Conservation (phyloP, 1,140 invertebrate species). For the Acromyrmex echinatior region DNA sequence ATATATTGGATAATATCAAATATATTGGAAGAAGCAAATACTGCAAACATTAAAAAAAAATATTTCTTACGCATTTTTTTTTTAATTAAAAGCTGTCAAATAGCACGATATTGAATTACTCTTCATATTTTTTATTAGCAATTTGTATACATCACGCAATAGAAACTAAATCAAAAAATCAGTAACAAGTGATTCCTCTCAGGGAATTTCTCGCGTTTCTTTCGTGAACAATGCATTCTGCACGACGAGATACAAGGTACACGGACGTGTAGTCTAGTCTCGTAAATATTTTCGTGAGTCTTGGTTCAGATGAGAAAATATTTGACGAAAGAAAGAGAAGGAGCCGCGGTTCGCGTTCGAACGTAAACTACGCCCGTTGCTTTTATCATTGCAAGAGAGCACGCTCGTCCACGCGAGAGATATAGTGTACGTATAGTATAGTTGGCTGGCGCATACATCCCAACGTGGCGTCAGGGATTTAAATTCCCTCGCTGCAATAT, state of each 20-base stretch:
- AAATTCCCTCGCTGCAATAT: slow-evolving; percentile 78
- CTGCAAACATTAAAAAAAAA: background rate
- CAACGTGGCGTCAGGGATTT: slow-evolving; percentile 73
- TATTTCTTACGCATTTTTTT: background rate
- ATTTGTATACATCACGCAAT: background rate
- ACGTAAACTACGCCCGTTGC: background rate
- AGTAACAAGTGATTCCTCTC: background rate
- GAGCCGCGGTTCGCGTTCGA: slow-evolving; percentile 13
- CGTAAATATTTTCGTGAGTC: slow-evolving; percentile 42
- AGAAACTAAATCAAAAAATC: background rate
- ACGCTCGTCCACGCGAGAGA: slow-evolving; percentile 43
- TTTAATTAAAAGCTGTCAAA: background rate
- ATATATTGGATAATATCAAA: background rate
- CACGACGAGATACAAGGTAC: background rate
- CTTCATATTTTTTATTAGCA: background rate
- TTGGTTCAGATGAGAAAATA: slow-evolving; percentile 20
- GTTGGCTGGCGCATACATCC: background rate
- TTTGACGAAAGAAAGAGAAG: slow-evolving; percentile 47
- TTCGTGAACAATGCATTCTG: slow-evolving; percentile 19
- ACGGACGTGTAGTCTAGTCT: background rate
- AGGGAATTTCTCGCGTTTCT: slow-evolving; percentile 8
- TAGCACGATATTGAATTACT: background rate
- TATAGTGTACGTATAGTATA: background rate
- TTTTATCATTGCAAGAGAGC: slow-evolving; percentile 53
- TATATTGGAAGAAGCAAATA: background rate